Percentiles rank a stretch among this genome's conserved stretches.
phyloP scores from a whole-genome alignment of 2,888 invertebrate genomes.

The Anagyrus pseudococci region DNA sequence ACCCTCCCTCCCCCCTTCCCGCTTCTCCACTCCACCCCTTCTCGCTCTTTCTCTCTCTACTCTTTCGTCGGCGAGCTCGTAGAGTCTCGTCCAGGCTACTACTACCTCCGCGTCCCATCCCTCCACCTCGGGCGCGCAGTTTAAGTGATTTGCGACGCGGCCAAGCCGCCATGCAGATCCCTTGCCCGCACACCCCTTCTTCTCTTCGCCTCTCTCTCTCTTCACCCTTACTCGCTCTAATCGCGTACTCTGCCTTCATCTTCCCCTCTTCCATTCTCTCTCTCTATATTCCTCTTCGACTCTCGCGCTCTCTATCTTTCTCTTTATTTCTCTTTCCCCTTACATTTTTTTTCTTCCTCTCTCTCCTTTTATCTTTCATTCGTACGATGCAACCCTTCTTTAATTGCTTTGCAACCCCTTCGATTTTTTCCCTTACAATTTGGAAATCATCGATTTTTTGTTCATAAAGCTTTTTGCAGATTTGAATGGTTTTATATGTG shows the following conservation, averaged over 20 bases:
- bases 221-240: conserved; percentile 22
- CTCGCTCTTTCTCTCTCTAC: conserved; percentile 30
- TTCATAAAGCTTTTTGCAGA: too few species aligned
- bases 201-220: background rate
- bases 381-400: too few species aligned
- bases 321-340: too few species aligned
- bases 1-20: conserved; percentile 55
- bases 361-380: too few species aligned
- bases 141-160: conserved; percentile 63
- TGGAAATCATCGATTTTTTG: too few species aligned
- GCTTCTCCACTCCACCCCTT: too few species aligned
- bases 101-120: conserved; percentile 35
- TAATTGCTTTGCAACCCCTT: too few species aligned
- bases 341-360: too few species aligned
- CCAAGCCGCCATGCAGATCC: conserved; percentile 61
- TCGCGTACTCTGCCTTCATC: conserved; percentile 22
- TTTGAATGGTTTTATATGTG: too few species aligned
- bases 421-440: too few species aligned
- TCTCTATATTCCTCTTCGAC: conserved; percentile 41
- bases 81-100: too few species aligned
- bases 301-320: conserved; percentile 24
- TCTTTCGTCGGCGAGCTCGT: conserved; percentile 35
- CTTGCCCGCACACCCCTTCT: background rate
- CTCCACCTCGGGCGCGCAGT: conserved; percentile 54
- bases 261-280: conserved; percentile 49